Evolutionary conservation across 64 coral and sea anemone species (phyloP), one percentile per base, ranked within the genome.

Genomic region (Stylophora pistillata): DNA sequence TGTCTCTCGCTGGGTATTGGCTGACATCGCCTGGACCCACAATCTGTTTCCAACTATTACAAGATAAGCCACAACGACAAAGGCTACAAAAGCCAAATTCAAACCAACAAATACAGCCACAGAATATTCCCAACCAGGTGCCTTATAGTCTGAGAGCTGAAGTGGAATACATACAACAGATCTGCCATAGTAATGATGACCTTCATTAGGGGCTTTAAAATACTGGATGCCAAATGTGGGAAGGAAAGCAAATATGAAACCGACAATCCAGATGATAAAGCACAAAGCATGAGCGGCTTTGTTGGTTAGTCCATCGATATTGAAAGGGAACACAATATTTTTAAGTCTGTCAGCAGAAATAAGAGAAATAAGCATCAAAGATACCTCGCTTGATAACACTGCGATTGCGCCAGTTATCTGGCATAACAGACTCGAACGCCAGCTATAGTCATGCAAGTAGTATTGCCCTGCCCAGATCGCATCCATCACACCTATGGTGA

Each of bases 401-500:
- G 66, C 23, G 23, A 71, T 14, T 16, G 20, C 57, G 2, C 86
- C 86, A 13, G 71, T n/a, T 62, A 88, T 59, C 30, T 88, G 53
- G 34, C 86, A 88, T 29, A 7, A 23, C n/a, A 37, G 5, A 2
- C 71, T 73, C 3, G 73, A 14, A 60, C 86, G 72, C 86, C 86
- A 88, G 3, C 76, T 34, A 1, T 30, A 23, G 86, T 88, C 86
- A 32, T 88, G 86, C 2, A 56, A 6, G 21, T 75, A 88, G 56
- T 88, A 88, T 75, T 88, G 30, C 3, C 86, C 86, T 37, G 16
- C 17, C 86, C 86, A 88, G 20, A 62, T 10, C 20, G n/a, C 17
- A 63, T 88, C 71, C 47, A 76, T 29, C 14, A 15, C 16, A 4
- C 13, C 86, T 31, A 88, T 88, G n/a, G 61, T 15, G 5, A 88